Evolutionary conservation across 1,140 invertebrate genomes (phyloP).

Genomic region (Chelonus insularis): DNA sequence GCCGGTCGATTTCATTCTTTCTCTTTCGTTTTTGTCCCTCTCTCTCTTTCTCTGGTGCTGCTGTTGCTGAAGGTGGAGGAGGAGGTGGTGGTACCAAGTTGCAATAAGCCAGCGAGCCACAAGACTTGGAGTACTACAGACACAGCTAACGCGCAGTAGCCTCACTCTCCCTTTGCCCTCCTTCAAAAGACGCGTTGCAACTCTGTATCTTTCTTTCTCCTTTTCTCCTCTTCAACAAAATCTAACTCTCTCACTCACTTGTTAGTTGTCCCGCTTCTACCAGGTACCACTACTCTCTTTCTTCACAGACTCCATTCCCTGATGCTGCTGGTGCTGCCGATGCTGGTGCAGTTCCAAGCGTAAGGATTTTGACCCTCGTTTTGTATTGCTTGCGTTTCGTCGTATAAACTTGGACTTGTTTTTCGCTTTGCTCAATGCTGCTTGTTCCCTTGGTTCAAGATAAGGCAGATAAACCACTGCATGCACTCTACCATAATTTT

Average conservation of each 20-base stretch:
- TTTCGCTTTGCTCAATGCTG: constrained; percentile 42
- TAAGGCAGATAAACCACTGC: constrained; percentile 43
- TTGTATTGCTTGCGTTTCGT: constrained; percentile 59
- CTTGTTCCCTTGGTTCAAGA: constrained; percentile 16
- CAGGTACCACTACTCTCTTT: constrained; percentile 10
- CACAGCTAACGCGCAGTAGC: constrained; percentile 58
- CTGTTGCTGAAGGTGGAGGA: not conserved
- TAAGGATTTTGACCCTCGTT: constrained; percentile 61
- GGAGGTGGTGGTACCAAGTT: constrained; percentile 17
- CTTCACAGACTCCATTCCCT: too few relatives aligned
- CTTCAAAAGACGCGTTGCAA: constrained; percentile 25
- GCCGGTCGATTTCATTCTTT: constrained; percentile 45
- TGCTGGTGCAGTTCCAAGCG: constrained; percentile 37
- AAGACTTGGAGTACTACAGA: constrained; percentile 48
- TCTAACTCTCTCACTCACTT: constrained; percentile 9
- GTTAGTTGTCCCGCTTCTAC: constrained; percentile 6
- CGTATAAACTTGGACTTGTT: constrained; percentile 57
- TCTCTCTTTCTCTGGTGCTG: not conserved
- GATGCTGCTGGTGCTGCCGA: not conserved
- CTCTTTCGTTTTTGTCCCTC: not conserved
- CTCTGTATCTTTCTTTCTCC: constrained; percentile 11
- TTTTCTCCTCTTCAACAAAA: constrained; percentile 12
- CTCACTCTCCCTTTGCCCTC: constrained; percentile 39
- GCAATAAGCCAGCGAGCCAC: constrained; percentile 3
- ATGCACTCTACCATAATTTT: too few relatives aligned